Evolutionary conservation across 2,797 vertebrate species (phyloP), one percentile per base, ranked within the genome.

Genomic region (Menidia menidia): DNA sequence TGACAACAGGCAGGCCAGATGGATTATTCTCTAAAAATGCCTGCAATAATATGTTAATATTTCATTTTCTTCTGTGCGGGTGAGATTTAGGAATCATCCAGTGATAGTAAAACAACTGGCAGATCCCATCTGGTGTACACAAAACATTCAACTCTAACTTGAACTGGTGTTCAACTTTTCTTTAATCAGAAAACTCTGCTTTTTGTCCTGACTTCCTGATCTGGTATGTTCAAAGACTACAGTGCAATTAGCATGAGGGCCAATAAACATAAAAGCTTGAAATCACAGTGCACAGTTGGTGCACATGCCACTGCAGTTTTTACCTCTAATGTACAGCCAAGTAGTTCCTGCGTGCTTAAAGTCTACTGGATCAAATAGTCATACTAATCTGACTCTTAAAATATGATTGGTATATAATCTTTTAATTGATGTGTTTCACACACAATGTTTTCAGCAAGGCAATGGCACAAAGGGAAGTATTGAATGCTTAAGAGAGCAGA

Each of bases 141-240:
- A 78, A 87, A 87, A 64, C 48, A 76, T 56, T 54, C 57, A 71
- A 63, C 58, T 83, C 53, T 50, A 78, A 44, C 61, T 73, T 73
- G 63, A 43, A 43, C 30, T 42, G 65, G 30, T 58, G 8, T 57
- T 73, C 48, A 12, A 30, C 65, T 77, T 72, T 66, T 53, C 87
- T 85, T 87, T 92, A 73, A 85, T 84, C 65, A 70, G 33, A 65
- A 53, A 59, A 50, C 47, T 2, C 54, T 65, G 44, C 56, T 63
- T 13, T 61, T 81, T 85, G 75, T 81, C 33, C 54, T 33, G 48
- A 76, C 62, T 90, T 90, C 86, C 82, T 81, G 86, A 67, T 81
- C 83, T 87, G 85, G 82, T 58, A 45, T 73, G 71, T 87, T 91
- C 87, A 90, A 91, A 90, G 45, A 61, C 60, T 35, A 41, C 1